Evolutionary conservation across 2,797 vertebrate species (phyloP), one percentile per base, ranked within the genome.

Genomic region (Clarias fuscus): DNA sequence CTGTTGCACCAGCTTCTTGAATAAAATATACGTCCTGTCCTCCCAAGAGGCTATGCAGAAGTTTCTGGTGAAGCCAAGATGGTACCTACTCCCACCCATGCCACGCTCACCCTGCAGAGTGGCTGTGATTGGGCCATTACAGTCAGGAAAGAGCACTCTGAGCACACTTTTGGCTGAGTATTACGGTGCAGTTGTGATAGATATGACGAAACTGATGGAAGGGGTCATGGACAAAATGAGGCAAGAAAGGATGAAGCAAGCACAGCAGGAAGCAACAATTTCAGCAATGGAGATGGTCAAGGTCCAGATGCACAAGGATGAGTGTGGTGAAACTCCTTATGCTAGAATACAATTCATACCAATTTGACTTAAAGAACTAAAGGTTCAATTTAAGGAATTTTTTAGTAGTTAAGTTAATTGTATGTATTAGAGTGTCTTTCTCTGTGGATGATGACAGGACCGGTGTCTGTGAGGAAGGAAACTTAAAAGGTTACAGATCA

Each of bases 21-120:
- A 97, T 93, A 99, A 97, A 94, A 92, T 98, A 70, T 99, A 98
- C 13, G 1, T 97, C 64, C 92, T 98, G 56, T 98, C 98, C 59
- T 96, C 96, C 61, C 89, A 94, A 89, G 96, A 96, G 85, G 93
- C 97, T 68, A 72, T 95, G 84, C 93, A 93, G 78, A 92, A 92
- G 81, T 99, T 99, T 90, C 88, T 93, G 65, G 80, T 87, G 87
- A 99, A 97, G 89, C 98, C 98, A 64, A 94, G 97, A 10, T 91
- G 86, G 30, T 99, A 96, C 90, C 93, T 99, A 40, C 93, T 97
- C 65, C 97, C 97, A 53, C 97, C 97, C 33, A 97, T 98, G 97
- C 98, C 98, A 7, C 87, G 92, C 11, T 90, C 94, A 85, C 97
- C 97, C 10, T 98, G 97, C 90, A 97, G 94, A 94, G 93, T 98